Evolutionary conservation across 2,797 vertebrate species (phyloP).

Genomic region (Pitangus sulphuratus): DNA sequence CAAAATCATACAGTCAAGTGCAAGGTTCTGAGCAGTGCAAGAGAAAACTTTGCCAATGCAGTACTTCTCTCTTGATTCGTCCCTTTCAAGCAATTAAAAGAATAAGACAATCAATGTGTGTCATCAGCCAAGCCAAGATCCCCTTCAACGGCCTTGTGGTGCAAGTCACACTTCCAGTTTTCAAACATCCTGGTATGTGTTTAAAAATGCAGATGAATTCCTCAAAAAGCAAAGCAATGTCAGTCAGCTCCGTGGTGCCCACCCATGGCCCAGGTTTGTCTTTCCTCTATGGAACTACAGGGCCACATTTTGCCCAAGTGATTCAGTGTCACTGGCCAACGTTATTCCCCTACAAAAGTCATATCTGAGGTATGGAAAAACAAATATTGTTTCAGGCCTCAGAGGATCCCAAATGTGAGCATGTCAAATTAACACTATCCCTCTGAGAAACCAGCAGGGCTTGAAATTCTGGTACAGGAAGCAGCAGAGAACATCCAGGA

Average conservation of each 20-base stretch:
- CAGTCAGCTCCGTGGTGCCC: background rate
- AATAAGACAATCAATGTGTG: background rate
- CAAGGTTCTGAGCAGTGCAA: background rate
- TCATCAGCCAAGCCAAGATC: background rate
- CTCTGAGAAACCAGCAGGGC: background rate
- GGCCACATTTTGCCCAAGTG: background rate
- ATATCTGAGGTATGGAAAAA: background rate
- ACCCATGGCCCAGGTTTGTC: background rate
- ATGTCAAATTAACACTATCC: background rate
- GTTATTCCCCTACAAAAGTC: background rate
- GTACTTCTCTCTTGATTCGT: background rate
- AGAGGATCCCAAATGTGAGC: background rate
- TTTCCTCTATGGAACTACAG: background rate
- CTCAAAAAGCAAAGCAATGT: background rate
- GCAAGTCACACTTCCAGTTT: background rate
- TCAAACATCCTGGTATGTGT: background rate
- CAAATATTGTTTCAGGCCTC: background rate
- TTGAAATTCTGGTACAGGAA: background rate
- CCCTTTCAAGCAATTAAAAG: background rate
- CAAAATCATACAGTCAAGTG: background rate
- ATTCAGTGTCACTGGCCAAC: background rate
- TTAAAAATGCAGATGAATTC: background rate
- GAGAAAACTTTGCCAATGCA: background rate
- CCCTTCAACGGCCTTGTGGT: background rate
- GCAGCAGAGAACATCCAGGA: background rate